Base-by-base conservation (phyloP, 2,113 vertebrate genomes). In the Motacilla tschutschensis region DNA sequence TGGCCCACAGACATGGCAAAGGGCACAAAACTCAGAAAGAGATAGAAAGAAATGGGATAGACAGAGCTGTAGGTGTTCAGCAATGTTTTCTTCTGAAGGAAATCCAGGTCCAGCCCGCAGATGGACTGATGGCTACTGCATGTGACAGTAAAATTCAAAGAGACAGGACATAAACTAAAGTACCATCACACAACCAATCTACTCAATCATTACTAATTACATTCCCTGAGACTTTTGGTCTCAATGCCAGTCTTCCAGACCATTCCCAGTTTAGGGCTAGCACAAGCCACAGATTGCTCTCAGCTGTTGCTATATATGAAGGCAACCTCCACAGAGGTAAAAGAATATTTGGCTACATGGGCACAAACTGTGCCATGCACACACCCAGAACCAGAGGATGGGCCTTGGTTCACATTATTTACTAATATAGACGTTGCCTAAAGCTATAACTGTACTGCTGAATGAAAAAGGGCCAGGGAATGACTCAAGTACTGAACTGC, bases 401-500 rank as follows among this genome's bases (percentile, higher is more conserved):
- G 31, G 79, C 25, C 31, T 62, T 63, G 59, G 19, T 73, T 90
- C 89, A 51, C 19, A 10, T 77, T 85, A 90, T 92, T 93, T 94
- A 73, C 67, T 79, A 54, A 13, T 85, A 82, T 63, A 93, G 91
- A 79, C 28, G 35, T 73, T 87, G 87, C 89, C 72, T 81, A 59
- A 73, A 67, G 87, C 44, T 87, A 66, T 91, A 93, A 87, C 67
- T 93, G 89, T 83, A 77, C 79, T 82, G 57, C 65, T 74, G 69
- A 90, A 79, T 63, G 73, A 90, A 85, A 90, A 82, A 87, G 36
- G 48, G 82, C 64, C 79, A 85, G 48, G 31, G 79, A 82, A 82
- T 94, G 84, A 93, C 75, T 95, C 89, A 93, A 77, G 36, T 33
- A 79, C 55, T 73, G 33, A 95, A 70, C 55, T 87, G 64, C 47